Evolutionary conservation across 1,140 invertebrate genomes (phyloP).

Genomic region (Tetragonula clypearis): DNA sequence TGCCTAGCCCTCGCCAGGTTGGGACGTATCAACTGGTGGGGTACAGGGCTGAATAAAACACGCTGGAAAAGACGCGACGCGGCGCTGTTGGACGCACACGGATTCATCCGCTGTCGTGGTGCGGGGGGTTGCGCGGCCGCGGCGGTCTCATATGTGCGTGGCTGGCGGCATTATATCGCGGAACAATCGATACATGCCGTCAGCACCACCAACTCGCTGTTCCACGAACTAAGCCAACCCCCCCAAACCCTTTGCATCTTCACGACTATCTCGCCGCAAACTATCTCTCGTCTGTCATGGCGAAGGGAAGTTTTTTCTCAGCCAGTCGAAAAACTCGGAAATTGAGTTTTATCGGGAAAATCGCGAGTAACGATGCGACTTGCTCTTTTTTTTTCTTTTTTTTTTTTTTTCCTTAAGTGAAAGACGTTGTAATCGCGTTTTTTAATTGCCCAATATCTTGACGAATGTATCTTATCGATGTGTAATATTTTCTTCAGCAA

Average conservation of each 20-base stretch:
- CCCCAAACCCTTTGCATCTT: conserved; percentile 35
- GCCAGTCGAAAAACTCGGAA: no score
- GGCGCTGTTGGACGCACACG: conserved; percentile 50
- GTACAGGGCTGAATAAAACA: conserved; percentile 38
- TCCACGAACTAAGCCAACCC: conserved; percentile 72
- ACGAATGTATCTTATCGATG: no score
- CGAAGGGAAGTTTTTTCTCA: no score
- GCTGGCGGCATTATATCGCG: conserved; percentile 72
- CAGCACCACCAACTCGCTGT: conserved; percentile 65
- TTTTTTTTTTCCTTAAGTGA: no score
- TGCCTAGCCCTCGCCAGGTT: conserved; percentile 35
- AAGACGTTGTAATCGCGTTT: no score
- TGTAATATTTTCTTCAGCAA: no score
- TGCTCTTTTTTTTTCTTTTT: no score
- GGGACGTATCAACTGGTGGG: conserved; percentile 50
- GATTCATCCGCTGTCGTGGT: conserved; percentile 44
- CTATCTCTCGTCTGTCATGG: conserved; percentile 45
- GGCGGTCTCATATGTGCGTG: conserved; percentile 72
- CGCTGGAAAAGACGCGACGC: conserved; percentile 35
- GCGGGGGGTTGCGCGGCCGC: conserved; percentile 59
- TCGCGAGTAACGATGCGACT: no score
- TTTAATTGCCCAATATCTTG: no score
- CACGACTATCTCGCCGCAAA: conserved; percentile 64
- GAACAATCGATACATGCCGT: conserved; percentile 78
- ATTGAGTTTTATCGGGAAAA: no score